A percentile compares a stretch with the other conserved stretches of the same genome.
phyloP scores from a whole-genome alignment of 1,140 invertebrate species.

The Papilio helenus region DNA sequence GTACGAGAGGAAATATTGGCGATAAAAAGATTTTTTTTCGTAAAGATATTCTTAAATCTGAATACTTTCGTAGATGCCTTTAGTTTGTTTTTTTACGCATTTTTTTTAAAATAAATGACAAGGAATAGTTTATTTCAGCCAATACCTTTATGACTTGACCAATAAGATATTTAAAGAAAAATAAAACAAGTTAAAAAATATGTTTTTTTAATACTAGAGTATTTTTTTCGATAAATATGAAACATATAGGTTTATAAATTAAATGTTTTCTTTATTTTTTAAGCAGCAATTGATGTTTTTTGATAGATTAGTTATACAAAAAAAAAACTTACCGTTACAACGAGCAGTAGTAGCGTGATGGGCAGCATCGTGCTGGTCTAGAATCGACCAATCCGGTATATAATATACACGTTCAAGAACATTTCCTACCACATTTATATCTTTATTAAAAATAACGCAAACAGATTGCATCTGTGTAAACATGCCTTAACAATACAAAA shows the following conservation, averaged over 20 bases:
- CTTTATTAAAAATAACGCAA: slow-evolving; percentile 44
- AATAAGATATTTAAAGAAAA: no score
- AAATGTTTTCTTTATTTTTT: no score
- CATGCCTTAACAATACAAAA: slow-evolving; percentile 36
- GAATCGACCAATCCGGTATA: slow-evolving; percentile 57
- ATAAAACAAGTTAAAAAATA: no score
- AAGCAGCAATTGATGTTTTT: no score
- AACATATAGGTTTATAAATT: no score
- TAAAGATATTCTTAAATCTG: background rate
- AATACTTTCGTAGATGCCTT: background rate
- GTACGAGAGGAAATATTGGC: background rate
- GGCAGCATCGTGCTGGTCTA: slow-evolving; percentile 59
- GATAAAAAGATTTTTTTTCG: background rate
- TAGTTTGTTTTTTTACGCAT: no score
- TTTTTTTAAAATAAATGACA: no score
- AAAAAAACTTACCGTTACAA: slow-evolving; percentile 52
- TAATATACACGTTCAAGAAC: slow-evolving; percentile 53
- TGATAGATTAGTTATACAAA: slow-evolving; percentile 1
- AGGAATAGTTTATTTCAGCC: no score
- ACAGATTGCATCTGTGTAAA: slow-evolving; percentile 50
- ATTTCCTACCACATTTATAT: slow-evolving; percentile 53
- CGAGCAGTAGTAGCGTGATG: slow-evolving; percentile 54
- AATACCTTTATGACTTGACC: no score
- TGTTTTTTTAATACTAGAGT: no score
- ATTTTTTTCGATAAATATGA: no score